These are phyloP conservation scores for Keiferia lycopersicella DNA, from an alignment of 2,888 invertebrate species.

Conservation along the genomic window DNA sequence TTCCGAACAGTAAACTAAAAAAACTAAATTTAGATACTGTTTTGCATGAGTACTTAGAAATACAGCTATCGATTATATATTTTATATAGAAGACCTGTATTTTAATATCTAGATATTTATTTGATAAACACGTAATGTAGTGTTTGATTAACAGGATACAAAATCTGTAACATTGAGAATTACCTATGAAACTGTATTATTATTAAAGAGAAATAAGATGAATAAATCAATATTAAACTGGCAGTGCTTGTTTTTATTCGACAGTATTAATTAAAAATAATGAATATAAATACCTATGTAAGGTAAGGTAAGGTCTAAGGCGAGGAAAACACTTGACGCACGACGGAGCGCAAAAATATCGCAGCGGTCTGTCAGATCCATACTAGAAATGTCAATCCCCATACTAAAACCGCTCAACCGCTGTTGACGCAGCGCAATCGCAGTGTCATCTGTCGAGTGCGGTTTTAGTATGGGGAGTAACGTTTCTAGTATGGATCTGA, in stretches of 20 bases:
- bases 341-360: too few relatives aligned
- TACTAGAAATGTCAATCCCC: too few relatives aligned
- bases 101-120: constrained; percentile 55
- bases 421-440: too few relatives aligned
- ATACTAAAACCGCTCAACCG: too few relatives aligned
- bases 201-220: constrained; percentile 49
- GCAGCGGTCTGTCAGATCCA: too few relatives aligned
- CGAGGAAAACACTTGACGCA: too few relatives aligned
- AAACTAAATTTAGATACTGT: not conserved
- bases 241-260: not conserved
- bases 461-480: too few relatives aligned
- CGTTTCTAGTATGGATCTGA: too few relatives aligned
- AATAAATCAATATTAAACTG: constrained; percentile 44
- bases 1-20: not conserved
- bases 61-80: constrained; percentile 51
- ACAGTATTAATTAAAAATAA: too few relatives aligned
- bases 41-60: constrained; percentile 13
- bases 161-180: constrained; percentile 47
- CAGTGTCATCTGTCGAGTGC: too few relatives aligned
- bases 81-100: constrained; percentile 57
- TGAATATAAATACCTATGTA: too few relatives aligned
- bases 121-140: constrained; percentile 42
- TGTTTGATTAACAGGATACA: constrained; percentile 38
- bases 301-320: too few relatives aligned
- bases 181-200: constrained; percentile 47